Percentiles rank a stretch among this genome's conserved stretches.
Conservation (phyloP, 2,113 vertebrate species). For the Petrocephalus zakoni region DNA sequence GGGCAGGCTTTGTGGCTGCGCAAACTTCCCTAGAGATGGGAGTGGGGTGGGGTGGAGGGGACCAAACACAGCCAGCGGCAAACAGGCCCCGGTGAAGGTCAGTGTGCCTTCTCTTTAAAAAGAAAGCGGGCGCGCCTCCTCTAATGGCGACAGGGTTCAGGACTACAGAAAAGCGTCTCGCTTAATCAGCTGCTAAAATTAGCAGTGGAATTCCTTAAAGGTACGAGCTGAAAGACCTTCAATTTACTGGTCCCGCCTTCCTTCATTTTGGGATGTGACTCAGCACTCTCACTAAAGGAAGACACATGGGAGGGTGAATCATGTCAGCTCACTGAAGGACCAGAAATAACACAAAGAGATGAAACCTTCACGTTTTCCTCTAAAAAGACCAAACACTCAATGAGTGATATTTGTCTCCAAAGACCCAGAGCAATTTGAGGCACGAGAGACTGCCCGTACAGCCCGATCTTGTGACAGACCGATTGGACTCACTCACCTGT, state of each 20-base stretch:
- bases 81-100: background rate
- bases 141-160: background rate
- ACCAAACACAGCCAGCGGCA: background rate
- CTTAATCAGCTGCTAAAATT: conserved; percentile 5
- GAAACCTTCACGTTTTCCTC: background rate
- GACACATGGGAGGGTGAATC: background rate
- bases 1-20: conserved; percentile 67
- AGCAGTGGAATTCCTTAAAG: conserved; percentile 27
- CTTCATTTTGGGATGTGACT: conserved; percentile 68
- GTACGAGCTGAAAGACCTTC: conserved; percentile 43
- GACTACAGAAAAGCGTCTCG: background rate
- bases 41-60: conserved; percentile 3
- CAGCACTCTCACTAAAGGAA: conserved; percentile 51
- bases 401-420: background rate
- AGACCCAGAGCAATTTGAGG: background rate
- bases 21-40: conserved; percentile 64
- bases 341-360: background rate
- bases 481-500: conserved; percentile 52
- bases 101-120: conserved; percentile 1
- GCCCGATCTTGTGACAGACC: background rate
- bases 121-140: background rate
- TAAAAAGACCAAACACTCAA: background rate
- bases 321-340: background rate
- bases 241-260: conserved; percentile 58
- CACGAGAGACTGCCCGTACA: background rate